Evolutionary conservation across 2,888 invertebrate species (phyloP).

Genomic region (Isotomurus palustris): DNA sequence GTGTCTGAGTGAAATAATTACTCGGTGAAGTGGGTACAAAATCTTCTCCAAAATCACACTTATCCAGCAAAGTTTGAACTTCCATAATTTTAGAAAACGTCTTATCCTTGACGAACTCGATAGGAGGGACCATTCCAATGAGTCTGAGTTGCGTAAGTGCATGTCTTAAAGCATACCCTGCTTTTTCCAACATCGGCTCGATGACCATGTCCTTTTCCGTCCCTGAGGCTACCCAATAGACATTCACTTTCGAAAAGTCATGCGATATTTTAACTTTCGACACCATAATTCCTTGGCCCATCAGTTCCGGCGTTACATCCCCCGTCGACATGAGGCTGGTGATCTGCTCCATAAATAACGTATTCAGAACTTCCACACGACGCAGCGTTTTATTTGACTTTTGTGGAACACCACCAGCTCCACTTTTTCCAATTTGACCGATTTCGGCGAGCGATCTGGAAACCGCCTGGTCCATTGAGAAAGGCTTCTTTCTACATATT

Average conservation of each 20-base stretch:
- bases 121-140: conserved; percentile 70
- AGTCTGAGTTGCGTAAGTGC: conserved; percentile 67
- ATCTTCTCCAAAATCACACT: conserved; percentile 67
- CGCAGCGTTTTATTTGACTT: conserved; percentile 46
- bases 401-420: conserved; percentile 7
- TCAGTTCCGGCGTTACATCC: conserved; percentile 55
- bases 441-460: conserved; percentile 25
- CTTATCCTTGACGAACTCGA: conserved; percentile 68
- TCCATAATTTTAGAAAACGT: conserved; percentile 56
- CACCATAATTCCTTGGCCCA: conserved; percentile 67
- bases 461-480: conserved; percentile 13
- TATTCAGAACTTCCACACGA: conserved; percentile 66
- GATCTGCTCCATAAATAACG: conserved; percentile 74
- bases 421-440: conserved; percentile 6
- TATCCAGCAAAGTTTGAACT: conserved; percentile 59
- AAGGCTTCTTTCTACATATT: conserved; percentile 30
- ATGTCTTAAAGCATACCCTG: conserved; percentile 62
- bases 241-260: conserved; percentile 63
- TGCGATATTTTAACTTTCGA: conserved; percentile 64
- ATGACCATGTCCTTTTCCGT: conserved; percentile 54
- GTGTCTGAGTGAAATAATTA: neutral
- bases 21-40: conserved; percentile 53
- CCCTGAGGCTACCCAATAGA: conserved; percentile 60
- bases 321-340: conserved; percentile 74
- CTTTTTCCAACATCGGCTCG: conserved; percentile 55